Conservation (phyloP, 2,797 vertebrate genomes). For the Cossypha caffra region DNA sequence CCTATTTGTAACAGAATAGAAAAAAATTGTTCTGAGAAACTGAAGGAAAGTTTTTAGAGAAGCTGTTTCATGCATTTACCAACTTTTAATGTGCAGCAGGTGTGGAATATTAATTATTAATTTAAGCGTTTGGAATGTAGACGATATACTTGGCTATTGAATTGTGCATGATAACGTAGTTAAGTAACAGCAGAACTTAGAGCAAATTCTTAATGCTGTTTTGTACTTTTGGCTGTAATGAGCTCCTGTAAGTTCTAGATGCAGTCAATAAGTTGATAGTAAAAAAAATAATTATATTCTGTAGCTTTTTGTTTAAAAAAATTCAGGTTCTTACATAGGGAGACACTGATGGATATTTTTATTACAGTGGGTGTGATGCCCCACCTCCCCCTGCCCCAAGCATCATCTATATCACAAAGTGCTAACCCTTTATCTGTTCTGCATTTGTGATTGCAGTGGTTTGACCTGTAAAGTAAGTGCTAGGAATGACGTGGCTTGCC, state of each 20-base stretch:
- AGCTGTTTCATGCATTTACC: background rate
- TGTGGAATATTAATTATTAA: background rate
- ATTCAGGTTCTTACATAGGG: background rate
- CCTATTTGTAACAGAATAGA: background rate
- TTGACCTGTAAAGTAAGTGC: constrained; percentile 95
- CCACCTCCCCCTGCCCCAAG: background rate
- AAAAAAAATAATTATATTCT: background rate
- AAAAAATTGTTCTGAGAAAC: background rate
- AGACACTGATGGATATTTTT: background rate
- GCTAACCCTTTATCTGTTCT: background rate
- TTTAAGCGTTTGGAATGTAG: background rate
- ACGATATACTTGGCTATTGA: background rate
- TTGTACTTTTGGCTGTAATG: background rate
- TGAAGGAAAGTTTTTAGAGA: background rate
- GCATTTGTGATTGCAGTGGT: constrained; percentile 78
- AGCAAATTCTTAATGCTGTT: background rate
- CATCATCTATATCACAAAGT: background rate
- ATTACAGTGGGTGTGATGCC: background rate
- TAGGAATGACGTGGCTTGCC: constrained; percentile 95
- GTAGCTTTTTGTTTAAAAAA: background rate
- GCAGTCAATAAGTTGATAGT: background rate
- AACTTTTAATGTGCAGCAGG: background rate
- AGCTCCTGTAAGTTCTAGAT: background rate
- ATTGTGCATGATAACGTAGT: background rate
- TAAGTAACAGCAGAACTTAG: background rate